Percentiles rank a stretch among this genome's conserved stretches.
These are phyloP conservation scores for Micropterix aruncella DNA, from an alignment of 2,888 invertebrate genomes.

Conservation along the genomic window DNA sequence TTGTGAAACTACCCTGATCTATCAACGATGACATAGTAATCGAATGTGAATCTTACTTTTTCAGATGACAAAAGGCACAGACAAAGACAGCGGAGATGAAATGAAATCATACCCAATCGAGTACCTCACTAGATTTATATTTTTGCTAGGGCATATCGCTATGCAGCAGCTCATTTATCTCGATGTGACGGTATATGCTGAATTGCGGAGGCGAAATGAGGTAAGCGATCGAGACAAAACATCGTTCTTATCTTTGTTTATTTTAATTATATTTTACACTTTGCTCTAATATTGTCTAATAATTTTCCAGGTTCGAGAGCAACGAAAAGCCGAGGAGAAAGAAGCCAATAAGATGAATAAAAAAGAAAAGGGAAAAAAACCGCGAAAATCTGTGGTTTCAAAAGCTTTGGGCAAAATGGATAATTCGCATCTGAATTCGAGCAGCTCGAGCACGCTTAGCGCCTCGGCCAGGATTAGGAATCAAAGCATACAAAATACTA, in stretches of 20 bases:
- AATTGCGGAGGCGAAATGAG: constrained; percentile 44
- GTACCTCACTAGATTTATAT: constrained; percentile 37
- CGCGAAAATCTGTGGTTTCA: background rate
- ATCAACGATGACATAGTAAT: too few relatives aligned
- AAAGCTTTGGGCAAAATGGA: constrained; percentile 1
- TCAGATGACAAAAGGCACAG: background rate
- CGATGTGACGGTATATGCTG: constrained; percentile 71
- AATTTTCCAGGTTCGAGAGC: background rate
- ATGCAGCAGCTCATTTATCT: constrained; percentile 67
- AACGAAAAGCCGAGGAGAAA: background rate
- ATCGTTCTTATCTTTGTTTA: too few relatives aligned
- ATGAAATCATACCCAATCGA: constrained; percentile 24
- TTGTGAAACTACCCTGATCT: too few relatives aligned
- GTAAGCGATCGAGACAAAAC: too few relatives aligned
- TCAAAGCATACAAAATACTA: too few relatives aligned
- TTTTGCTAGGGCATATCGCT: constrained; percentile 63
- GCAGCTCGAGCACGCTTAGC: constrained; percentile 2
- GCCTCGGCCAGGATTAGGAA: background rate
- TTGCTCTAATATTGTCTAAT: too few relatives aligned
- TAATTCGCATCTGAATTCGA: constrained; percentile 7
- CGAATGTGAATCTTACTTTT: background rate
- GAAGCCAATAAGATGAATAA: constrained; percentile 1
- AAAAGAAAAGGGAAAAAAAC: constrained; percentile 8
- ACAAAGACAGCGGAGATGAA: constrained; percentile 20
- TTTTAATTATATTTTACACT: too few relatives aligned